Conservation (phyloP, 1,140 invertebrate genomes). For the Trichogramma pretiosum region DNA sequence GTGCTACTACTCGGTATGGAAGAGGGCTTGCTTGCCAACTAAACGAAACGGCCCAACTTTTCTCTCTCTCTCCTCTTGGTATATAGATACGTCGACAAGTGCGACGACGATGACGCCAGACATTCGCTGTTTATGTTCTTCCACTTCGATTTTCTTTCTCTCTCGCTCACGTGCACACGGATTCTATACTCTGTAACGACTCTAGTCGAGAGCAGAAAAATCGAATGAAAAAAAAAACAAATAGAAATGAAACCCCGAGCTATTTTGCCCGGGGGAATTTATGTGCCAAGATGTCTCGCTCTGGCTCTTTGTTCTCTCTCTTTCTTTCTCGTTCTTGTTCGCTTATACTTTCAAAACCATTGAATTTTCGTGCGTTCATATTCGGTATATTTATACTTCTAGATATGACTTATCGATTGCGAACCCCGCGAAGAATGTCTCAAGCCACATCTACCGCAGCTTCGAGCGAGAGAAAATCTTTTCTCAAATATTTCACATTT, state of each 20-base stretch:
- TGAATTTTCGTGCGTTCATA: conserved; percentile 11
- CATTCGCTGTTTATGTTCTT: conserved; percentile 18
- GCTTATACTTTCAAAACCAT: conserved; percentile 3
- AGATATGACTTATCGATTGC: too few relatives aligned
- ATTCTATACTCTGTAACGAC: conserved; percentile 9
- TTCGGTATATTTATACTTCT: conserved; percentile 1
- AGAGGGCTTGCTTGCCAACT: conserved; percentile 16
- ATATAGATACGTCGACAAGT: conserved; percentile 14
- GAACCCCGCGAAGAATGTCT: too few relatives aligned
- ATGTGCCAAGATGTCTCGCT: conserved; percentile 14
- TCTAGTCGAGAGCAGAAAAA: conserved; percentile 26
- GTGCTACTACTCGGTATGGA: too few relatives aligned
- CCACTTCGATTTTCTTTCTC: conserved; percentile 12
- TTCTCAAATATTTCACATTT: too few relatives aligned
- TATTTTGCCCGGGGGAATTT: conserved; percentile 19
- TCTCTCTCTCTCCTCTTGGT: conserved; percentile 8
- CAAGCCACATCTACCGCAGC: too few relatives aligned
- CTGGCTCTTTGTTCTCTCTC: not conserved
- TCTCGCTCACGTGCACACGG: conserved; percentile 16
- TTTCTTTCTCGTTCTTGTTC: conserved; percentile 9
- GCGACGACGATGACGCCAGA: conserved; percentile 9
- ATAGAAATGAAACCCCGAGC: conserved; percentile 19
- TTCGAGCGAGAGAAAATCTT: too few relatives aligned
- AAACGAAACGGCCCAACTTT: conserved; percentile 18
- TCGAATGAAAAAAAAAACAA: conserved; percentile 27